Conservation (phyloP, 2,113 vertebrate species). For the Glaucomys volans region DNA sequence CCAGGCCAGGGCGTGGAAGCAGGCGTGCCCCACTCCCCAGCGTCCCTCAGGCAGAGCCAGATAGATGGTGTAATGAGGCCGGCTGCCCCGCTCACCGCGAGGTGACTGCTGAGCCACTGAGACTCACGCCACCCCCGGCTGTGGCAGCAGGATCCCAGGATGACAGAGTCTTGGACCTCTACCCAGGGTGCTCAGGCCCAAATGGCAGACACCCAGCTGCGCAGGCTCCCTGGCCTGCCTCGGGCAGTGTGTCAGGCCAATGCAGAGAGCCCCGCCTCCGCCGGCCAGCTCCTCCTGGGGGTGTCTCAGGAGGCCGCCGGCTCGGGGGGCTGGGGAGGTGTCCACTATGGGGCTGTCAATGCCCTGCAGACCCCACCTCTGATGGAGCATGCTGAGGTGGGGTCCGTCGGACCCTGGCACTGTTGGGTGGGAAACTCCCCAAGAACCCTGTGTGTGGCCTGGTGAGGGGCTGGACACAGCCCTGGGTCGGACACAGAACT, state of each 20-base stretch:
- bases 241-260: not conserved
- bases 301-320: not conserved
- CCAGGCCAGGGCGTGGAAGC: not conserved
- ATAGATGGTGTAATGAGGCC: conserved; percentile 78
- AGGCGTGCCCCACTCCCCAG: not conserved
- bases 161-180: not conserved
- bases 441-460: not conserved
- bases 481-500: not conserved
- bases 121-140: not conserved
- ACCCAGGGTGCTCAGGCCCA: not conserved
- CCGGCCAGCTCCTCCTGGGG: not conserved
- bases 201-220: not conserved
- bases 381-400: not conserved
- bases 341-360: not conserved
- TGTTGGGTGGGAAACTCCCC: not conserved
- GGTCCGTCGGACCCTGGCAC: not conserved
- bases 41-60: conserved; percentile 38
- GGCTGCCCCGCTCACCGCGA: conserved; percentile 36
- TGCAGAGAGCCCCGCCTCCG: not conserved
- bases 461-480: not conserved
- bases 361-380: not conserved
- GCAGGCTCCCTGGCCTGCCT: not conserved
- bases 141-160: not conserved
- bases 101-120: conserved; percentile 37
- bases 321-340: not conserved